phyloP scores from a whole-genome alignment of 1,140 invertebrate genomes.

The Aleiodes sp. region DNA sequence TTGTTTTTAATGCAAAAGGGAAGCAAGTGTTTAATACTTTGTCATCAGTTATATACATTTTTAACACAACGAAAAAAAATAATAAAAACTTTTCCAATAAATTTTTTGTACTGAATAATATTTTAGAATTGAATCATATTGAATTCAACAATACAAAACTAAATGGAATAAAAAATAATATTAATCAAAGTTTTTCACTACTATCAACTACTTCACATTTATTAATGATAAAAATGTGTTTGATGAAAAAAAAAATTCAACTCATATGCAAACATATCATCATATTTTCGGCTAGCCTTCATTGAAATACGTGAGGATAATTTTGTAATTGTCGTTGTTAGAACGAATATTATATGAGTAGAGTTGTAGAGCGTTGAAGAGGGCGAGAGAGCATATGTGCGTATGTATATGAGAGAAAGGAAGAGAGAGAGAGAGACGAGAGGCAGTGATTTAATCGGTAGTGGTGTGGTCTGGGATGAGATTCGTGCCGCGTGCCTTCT shows the following conservation, averaged over 20 bases:
- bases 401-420: not conserved
- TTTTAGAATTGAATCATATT: too few relatives aligned
- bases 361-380: not conserved
- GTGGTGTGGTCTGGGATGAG: not conserved
- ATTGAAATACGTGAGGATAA: not conserved
- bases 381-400: not conserved
- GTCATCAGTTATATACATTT: too few relatives aligned
- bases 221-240: too few relatives aligned
- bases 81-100: too few relatives aligned
- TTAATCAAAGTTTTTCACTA: too few relatives aligned
- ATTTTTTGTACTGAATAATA: too few relatives aligned
- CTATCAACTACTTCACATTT: too few relatives aligned
- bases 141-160: too few relatives aligned
- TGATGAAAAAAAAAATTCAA: not conserved
- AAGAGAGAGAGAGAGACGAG: not conserved
- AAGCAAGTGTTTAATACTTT: too few relatives aligned
- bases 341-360: not conserved
- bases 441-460: constrained; percentile 1
- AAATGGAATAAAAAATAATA: too few relatives aligned
- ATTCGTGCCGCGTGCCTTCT: constrained; percentile 40
- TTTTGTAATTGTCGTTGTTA: not conserved
- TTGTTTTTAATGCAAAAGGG: too few relatives aligned
- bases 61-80: too few relatives aligned
- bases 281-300: constrained; percentile 2
- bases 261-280: constrained; percentile 10